Evolutionary conservation across 2,113 vertebrate species (phyloP), one percentile per base, ranked within the genome.

Genomic region (Podocnemis expansa): DNA sequence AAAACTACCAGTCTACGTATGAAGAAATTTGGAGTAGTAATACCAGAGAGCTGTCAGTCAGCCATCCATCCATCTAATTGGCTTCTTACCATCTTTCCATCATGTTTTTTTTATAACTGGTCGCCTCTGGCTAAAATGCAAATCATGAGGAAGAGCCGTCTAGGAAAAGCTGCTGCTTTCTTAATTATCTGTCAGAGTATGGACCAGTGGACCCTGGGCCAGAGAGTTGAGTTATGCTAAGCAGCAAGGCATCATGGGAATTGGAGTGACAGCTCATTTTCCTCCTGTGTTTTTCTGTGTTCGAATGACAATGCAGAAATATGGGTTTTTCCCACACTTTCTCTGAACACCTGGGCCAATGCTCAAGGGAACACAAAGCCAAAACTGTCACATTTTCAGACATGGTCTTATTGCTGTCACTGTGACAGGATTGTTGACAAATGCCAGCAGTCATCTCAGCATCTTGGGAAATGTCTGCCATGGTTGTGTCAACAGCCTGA

Each of bases 221-320:
- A 97, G 90, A 97, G 99, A 98, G 99, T 97, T 97, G 98, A 99
- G 99, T 99, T 99, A 99, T 99, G 99, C 99, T 99, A 99, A 99
- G 99, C 99, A 99, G 99, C 99, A 99, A 99, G 98, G 99, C 99
- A 99, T 99, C 99, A 98, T 98, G 99, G 99, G 99, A 99, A 99
- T 99, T 99, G 98, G 98, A 99, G 99, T 99, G 99, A 99, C 99
- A 99, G 99, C 99, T 99, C 99, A 99, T 99, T 99, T 99, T 99
- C 99, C 99, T 98, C 98, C 98, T 98, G 98, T 98, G 98, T 98
- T 99, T 98, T 98, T 97, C 98, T 93, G 95, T 97, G n/a, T 97
- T 97, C 97, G 98, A 99, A 99, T 99, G 99, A 99, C 99, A 99
- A 98, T 98, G 98, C 98, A 98, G 98, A 99, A 99, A 99, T 98